These are phyloP conservation scores for Matsumyia berberina DNA, from an alignment of 2,888 invertebrate genomes.

Conservation along the genomic window DNA sequence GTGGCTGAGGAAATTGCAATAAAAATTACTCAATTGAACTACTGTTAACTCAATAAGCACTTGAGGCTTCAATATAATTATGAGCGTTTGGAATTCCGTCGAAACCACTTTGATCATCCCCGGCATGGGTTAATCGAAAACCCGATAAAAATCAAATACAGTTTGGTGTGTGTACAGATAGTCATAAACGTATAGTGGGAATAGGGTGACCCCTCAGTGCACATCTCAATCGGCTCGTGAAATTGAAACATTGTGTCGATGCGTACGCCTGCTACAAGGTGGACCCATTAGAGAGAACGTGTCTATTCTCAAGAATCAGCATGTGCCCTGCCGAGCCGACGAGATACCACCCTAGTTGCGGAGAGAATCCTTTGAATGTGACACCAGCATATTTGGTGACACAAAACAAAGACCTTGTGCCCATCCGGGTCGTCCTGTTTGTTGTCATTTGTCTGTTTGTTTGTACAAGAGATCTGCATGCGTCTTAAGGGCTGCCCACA, in stretches of 20 bases:
- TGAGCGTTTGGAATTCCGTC: constrained; percentile 57
- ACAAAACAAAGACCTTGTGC: constrained; percentile 58
- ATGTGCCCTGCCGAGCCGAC: constrained; percentile 46
- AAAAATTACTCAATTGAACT: constrained; percentile 75
- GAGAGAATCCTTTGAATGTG: constrained; percentile 82
- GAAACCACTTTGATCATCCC: constrained; percentile 63
- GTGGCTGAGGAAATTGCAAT: constrained; percentile 71
- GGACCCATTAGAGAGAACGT: constrained; percentile 69
- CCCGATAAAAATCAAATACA: constrained; percentile 52
- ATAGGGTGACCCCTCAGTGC: constrained; percentile 32
- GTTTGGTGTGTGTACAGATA: background rate
- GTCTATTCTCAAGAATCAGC: constrained; percentile 62
- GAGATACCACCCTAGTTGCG: constrained; percentile 82
- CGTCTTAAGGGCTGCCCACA: constrained; percentile 59
- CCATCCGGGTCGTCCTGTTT: constrained; percentile 63
- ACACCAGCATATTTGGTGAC: constrained; percentile 78
- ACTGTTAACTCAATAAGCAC: constrained; percentile 74
- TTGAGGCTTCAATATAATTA: constrained; percentile 69
- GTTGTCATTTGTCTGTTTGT: constrained; percentile 66
- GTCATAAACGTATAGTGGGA: constrained; percentile 6
- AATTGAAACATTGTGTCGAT: constrained; percentile 58
- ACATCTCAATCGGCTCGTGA: constrained; percentile 32
- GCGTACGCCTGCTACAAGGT: constrained; percentile 63
- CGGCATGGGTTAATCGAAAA: constrained; percentile 48
- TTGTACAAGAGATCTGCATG: constrained; percentile 71